Conservation (phyloP, 2,113 vertebrate species). For the Phaethon lepturus region DNA sequence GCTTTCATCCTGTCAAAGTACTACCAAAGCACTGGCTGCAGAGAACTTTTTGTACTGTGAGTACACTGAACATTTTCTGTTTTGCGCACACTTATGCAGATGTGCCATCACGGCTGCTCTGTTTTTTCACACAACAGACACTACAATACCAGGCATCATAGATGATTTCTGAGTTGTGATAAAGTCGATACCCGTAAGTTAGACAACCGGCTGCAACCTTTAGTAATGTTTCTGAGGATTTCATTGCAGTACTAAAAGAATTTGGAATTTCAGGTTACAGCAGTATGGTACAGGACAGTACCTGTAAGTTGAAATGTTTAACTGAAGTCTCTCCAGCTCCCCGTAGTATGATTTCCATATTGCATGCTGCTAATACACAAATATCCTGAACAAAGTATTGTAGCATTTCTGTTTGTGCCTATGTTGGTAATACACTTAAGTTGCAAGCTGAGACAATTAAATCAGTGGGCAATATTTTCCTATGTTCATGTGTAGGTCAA, state of each 20-base stretch:
- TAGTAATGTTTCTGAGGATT: neutral
- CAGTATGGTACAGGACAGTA: neutral
- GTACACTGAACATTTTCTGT: neutral
- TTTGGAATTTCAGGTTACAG: neutral
- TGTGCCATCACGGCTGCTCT: neutral
- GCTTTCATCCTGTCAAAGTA: neutral
- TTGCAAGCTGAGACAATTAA: neutral
- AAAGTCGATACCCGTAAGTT: neutral
- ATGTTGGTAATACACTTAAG: neutral
- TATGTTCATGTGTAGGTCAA: neutral
- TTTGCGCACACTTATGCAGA: slow-evolving; percentile 23
- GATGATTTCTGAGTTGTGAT: neutral
- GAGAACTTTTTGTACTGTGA: neutral
- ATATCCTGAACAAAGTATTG: neutral
- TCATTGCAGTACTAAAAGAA: neutral
- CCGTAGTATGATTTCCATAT: neutral
- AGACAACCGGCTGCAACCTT: neutral
- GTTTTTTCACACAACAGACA: neutral
- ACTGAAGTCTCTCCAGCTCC: neutral
- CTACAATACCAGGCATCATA: neutral
- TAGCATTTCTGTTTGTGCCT: neutral
- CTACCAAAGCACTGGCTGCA: neutral
- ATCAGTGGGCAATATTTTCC: neutral
- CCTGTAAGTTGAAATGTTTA: neutral
- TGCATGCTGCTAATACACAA: neutral